Conservation (phyloP, 1,140 invertebrate species). For the Drosophila ogumai region DNA sequence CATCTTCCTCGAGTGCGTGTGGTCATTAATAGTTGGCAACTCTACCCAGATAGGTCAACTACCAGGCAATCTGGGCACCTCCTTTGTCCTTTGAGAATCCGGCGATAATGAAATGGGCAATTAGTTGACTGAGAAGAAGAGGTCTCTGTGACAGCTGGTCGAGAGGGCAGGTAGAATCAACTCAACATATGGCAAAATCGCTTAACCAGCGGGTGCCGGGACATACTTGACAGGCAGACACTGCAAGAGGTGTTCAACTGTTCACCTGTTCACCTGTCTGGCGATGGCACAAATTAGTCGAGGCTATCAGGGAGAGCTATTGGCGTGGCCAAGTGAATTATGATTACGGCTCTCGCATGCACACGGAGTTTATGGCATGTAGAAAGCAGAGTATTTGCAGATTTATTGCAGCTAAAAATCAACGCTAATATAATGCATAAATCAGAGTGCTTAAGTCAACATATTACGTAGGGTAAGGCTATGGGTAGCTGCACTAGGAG, state of each 20-base stretch:
- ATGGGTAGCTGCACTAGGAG: conserved; percentile 19
- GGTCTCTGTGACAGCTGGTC: conserved; percentile 13
- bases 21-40: conserved; percentile 51
- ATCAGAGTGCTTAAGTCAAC: conserved; percentile 75
- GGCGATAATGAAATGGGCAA: conserved; percentile 43
- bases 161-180: conserved; percentile 20
- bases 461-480: conserved; percentile 35
- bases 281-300: conserved; percentile 30
- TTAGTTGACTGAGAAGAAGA: conserved; percentile 12
- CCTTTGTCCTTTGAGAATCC: conserved; percentile 12
- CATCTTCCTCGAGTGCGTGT: conserved; percentile 17
- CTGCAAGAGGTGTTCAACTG: conserved; percentile 30
- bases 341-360: conserved; percentile 50
- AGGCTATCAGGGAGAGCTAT: conserved; percentile 14
- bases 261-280: conserved; percentile 27
- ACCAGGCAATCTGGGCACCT: conserved; percentile 34
- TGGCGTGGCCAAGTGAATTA: conserved; percentile 41
- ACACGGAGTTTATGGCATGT: conserved; percentile 55
- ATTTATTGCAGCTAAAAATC: conserved; percentile 80
- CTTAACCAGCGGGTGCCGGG: not conserved
- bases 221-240: conserved; percentile 31
- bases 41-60: conserved; percentile 21
- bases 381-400: conserved; percentile 48
- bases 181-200: conserved; percentile 22
- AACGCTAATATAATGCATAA: conserved; percentile 80